Evolutionary conservation across 2,888 invertebrate genomes (phyloP), one percentile per base, ranked within the genome.

Genomic region (Synanthedon myopaeformis): DNA sequence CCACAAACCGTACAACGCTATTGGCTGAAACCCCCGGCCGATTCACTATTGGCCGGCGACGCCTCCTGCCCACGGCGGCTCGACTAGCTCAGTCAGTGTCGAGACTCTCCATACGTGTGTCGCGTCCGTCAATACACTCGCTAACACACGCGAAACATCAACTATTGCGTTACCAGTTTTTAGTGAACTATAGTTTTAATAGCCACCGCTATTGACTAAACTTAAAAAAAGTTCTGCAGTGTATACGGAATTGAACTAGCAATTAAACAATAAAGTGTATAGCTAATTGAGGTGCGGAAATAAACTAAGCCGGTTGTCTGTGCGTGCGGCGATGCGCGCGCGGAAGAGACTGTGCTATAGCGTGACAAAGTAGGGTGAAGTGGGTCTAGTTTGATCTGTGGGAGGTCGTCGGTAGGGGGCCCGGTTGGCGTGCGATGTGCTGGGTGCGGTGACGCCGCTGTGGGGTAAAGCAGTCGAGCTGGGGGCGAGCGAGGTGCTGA

Each of bases 401-500:
- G 58, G 57, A 55, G 56, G 59, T 53, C 51, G 57, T 55, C 54
- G 53, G 56, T 55, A 52, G 55, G 53, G 53, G 53, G 59, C 56
- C 54, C 64, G 62, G 59, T 59, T 54, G 35, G 51, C 12, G 42
- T 42, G n/a, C 11, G 19, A 13, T 42, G 42, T 6, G 41, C 41
- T 17, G 52, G 12, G 42, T 52, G n/a, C 12, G 42, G 41, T 42
- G 42, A n/a, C 17, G n/a, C 61, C 58, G 56, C 52, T 56, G 56
- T 56, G 55, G 52, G 55, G 55, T 42, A 45, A 41, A 58, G 60
- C 60, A 62, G 64, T 61, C 74, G 74, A 65, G 71, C 77, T 76
- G 79, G 81, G 77, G 68, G 76, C 75, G 61, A 71, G 76, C 69
- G 77, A 72, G 66, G 74, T 72, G 70, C 63, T 70, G 64, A 54